phyloP scores from a whole-genome alignment of 2,797 vertebrate genomes.

The Acrossocheilus wenchowensis region DNA sequence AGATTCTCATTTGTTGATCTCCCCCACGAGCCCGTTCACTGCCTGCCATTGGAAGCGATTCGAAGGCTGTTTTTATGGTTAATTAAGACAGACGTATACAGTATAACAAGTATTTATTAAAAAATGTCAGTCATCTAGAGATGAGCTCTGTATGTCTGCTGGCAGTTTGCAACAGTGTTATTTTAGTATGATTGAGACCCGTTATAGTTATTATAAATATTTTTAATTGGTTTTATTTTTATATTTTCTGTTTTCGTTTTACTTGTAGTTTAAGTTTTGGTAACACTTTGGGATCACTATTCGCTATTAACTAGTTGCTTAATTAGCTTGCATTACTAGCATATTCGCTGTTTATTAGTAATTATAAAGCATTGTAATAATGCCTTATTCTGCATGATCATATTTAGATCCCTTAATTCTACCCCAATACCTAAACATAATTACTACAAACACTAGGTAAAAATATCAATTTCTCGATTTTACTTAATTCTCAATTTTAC shows the following conservation, averaged over 20 bases:
- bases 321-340: background rate
- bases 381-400: too few relatives aligned
- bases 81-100: constrained; percentile 61
- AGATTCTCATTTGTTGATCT: constrained; percentile 65
- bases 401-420: too few relatives aligned
- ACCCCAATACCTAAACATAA: too few relatives aligned
- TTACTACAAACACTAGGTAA: too few relatives aligned
- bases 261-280: background rate
- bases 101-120: constrained; percentile 57
- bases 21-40: constrained; percentile 49
- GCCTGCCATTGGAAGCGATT: constrained; percentile 54
- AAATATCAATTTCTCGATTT: too few relatives aligned
- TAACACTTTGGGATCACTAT: background rate
- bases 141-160: constrained; percentile 21
- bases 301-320: background rate
- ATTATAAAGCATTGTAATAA: background rate
- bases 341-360: background rate
- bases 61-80: constrained; percentile 55
- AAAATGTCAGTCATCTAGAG: constrained; percentile 42
- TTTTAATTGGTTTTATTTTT: background rate
- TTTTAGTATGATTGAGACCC: background rate
- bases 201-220: background rate
- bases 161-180: background rate
- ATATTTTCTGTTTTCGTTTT: background rate
- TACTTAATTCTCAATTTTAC: too few relatives aligned